These are phyloP conservation scores for Burhinus oedicnemus DNA, from an alignment of 2,113 vertebrate species.

Conservation along the genomic window DNA sequence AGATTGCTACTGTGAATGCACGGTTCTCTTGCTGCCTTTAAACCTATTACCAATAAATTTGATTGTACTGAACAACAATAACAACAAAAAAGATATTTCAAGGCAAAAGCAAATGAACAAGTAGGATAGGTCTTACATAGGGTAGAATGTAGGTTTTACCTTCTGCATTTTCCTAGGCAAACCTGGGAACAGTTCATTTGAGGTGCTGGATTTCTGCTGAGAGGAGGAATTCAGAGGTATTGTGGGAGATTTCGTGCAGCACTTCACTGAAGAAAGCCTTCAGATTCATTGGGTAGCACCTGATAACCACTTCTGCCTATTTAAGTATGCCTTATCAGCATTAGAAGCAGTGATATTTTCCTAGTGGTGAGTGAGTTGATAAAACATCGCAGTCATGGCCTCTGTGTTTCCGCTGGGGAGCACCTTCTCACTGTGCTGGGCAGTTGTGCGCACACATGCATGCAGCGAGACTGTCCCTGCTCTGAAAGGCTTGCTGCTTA, in stretches of 20 bases:
- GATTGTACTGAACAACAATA: neutral
- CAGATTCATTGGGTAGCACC: neutral
- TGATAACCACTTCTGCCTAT: neutral
- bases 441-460: rapidly evolving
- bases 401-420: rapidly evolving
- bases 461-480: rapidly evolving
- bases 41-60: neutral
- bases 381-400: neutral
- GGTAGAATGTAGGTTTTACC: neutral
- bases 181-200: neutral
- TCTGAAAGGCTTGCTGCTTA: neutral
- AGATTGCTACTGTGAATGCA: rapidly evolving
- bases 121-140: neutral
- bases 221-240: neutral
- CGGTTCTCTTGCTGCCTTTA: neutral
- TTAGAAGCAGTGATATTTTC: neutral
- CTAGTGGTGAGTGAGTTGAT: neutral
- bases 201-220: neutral
- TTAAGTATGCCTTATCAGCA: neutral
- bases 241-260: neutral
- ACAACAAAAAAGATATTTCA: neutral
- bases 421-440: rapidly evolving
- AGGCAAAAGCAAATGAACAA: neutral
- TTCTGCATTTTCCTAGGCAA: neutral
- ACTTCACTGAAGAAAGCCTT: neutral